These are phyloP conservation scores for Busseola fusca DNA, from an alignment of 2,888 invertebrate species.

Conservation along the genomic window DNA sequence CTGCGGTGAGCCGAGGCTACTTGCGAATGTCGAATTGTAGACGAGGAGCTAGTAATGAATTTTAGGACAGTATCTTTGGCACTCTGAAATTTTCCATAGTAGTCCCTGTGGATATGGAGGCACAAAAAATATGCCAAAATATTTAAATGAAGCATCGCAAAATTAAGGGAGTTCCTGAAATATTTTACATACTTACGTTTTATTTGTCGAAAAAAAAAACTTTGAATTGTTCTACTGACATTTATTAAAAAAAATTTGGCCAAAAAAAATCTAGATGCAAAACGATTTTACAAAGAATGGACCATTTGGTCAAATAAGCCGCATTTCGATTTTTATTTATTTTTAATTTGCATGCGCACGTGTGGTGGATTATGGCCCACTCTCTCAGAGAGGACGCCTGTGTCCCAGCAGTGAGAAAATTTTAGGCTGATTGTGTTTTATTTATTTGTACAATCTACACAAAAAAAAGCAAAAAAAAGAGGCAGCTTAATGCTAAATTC, in stretches of 20 bases:
- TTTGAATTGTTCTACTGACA: not conserved
- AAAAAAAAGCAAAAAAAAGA: not conserved
- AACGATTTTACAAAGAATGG: not conserved
- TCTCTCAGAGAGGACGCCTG: no score
- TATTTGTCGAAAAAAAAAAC: not conserved
- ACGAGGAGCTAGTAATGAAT: not conserved
- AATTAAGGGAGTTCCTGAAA: not conserved
- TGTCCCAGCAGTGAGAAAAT: no score
- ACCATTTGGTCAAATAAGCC: not conserved
- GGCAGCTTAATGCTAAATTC: no score
- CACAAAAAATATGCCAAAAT: not conserved
- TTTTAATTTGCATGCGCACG: no score
- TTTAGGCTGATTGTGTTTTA: not conserved
- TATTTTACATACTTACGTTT: not conserved
- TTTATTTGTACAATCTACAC: not conserved
- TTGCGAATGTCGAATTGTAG: conserved; percentile 19
- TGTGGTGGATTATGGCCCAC: no score
- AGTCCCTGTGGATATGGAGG: not conserved
- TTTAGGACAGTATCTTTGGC: not conserved
- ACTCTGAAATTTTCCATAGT: not conserved
- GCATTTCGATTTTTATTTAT: no score
- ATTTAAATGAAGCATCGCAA: not conserved
- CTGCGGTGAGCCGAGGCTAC: conserved; percentile 7
- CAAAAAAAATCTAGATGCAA: not conserved
- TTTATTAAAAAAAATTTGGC: not conserved